Evolutionary conservation across 2,888 invertebrate genomes (phyloP).

Genomic region (Lydus trimaculatus): DNA sequence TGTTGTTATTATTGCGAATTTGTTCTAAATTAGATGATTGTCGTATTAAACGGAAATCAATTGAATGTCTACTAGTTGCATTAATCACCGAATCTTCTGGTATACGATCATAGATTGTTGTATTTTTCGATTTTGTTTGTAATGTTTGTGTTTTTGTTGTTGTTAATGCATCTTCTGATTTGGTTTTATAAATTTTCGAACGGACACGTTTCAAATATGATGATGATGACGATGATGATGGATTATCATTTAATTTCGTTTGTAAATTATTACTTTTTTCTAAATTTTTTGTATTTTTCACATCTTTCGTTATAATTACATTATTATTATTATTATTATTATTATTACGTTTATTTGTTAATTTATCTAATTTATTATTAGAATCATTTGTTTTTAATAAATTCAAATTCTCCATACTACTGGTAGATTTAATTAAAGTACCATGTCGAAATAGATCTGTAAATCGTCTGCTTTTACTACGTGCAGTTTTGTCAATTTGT

Average conservation of each 20-base stretch:
- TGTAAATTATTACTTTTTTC: slow-evolving; percentile 17
- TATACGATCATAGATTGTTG: slow-evolving; percentile 40
- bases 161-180: slow-evolving; percentile 44
- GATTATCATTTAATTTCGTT: not conserved
- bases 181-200: slow-evolving; percentile 58
- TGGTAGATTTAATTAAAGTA: slow-evolving; percentile 38
- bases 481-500: slow-evolving; percentile 37
- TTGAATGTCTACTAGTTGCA: slow-evolving; percentile 11
- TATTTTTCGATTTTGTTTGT: slow-evolving; percentile 41
- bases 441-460: slow-evolving; percentile 55
- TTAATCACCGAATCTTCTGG: slow-evolving; percentile 36
- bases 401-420: slow-evolving; percentile 51
- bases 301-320: slow-evolving; percentile 30
- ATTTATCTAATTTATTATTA: slow-evolving; percentile 29
- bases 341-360: slow-evolving; percentile 20
- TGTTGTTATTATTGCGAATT: slow-evolving; percentile 46
- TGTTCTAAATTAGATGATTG: slow-evolving; percentile 60
- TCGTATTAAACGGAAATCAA: slow-evolving; percentile 53
- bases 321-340: too few species aligned
- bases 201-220: slow-evolving; percentile 59
- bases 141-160: slow-evolving; percentile 42
- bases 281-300: slow-evolving; percentile 32
- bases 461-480: slow-evolving; percentile 52
- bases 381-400: slow-evolving; percentile 37
- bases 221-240: too few species aligned